Evolutionary conservation across 1,140 invertebrate species (phyloP), one percentile per base, ranked within the genome.

Genomic region (Danaus plexippus): DNA sequence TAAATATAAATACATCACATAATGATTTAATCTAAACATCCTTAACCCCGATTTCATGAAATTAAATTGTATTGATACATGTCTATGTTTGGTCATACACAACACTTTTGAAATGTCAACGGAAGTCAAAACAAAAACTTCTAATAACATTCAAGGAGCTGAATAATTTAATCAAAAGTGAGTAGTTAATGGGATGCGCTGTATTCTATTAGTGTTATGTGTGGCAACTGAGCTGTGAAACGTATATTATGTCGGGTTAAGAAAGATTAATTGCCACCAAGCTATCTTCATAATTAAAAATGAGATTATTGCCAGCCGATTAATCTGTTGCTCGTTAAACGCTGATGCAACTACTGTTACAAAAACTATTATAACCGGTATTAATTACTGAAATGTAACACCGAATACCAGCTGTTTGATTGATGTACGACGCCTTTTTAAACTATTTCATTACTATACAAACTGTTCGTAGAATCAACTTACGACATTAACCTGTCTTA

Each of bases 241-340:
- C 71, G 56, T 71, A 73, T 69, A 77, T 81, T 80, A 79, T 75
- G 70, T 64, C 42, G 53, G 54, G 62, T 77, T 77, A 80, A 82
- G 76, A 77, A 80, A 79, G 79, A 81, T 80, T 80, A 85, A 80
- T 80, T 80, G 66, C 71, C 67, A 69, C 69, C 60, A 60, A 63
- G 59, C 66, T 66, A 68, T 74, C 72, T 58, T 52, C 49, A 56
- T 52, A 61, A 61, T 56, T 74, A 74, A 75, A 79, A 71, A 69
- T 73, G 71, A 73, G 67, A 72, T 73, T 72, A 63, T 68, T 70
- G 59, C 64, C 59, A 64, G 22, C 22, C 22, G 22, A 32, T 32
- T 32, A 32, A 32, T 32, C 22, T 32, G 22, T 32, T 54, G 66
- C 69, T 73, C 54, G 72, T 74, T 80, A 54, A 8, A 67, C 58